Base-by-base conservation (phyloP, 2,113 vertebrate genomes). In the Limanda limanda region DNA sequence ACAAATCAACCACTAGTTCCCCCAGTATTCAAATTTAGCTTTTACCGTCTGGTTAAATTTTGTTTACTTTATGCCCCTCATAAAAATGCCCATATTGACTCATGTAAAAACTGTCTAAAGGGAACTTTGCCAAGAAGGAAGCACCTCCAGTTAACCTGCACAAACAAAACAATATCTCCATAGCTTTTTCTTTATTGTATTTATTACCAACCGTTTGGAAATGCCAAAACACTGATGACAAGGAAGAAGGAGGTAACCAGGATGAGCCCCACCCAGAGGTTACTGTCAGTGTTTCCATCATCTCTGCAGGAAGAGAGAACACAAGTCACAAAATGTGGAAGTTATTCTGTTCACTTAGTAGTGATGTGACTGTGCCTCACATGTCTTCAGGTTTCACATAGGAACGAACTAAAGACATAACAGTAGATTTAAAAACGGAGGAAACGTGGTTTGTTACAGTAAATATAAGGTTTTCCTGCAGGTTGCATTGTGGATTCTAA, bases 231-330 rank as follows among this genome's bases (percentile, higher is more conserved):
- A 86, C 98, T 99, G 94, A 99, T 96, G 93, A 99, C 95, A 68
- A 98, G 95, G 92, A 99, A 99, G 94, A 99, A 99, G 85, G 97
- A 99, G 91, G 97, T 91, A 83, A 99, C 96, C 71, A 96, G 95
- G 51, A 99, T 96, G 84, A 98, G 93, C 59, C 98, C 98, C 84
- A 96, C 95, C 95, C 97, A 97, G 78, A 99, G 92, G 91, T 99
- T 99, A 84, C 93, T 96, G 92, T 99, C 97, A 77, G 93, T 96
- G 81, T 97, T 95, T 79, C 96, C 95, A 92, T 99, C 97, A 94
- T 99, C 96, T 92, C 98, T 99, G 93, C 72, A 94, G 92, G 82
- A 1, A 86, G 70, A 89, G 62, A 84, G 18, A 54, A 57, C 40
- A n/a, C 60, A 2, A 71, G 58, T 17, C 58, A 75, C 3, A 24